Base-by-base conservation (phyloP, 1,140 invertebrate species). In the Trachymyrmex cornetzi region DNA sequence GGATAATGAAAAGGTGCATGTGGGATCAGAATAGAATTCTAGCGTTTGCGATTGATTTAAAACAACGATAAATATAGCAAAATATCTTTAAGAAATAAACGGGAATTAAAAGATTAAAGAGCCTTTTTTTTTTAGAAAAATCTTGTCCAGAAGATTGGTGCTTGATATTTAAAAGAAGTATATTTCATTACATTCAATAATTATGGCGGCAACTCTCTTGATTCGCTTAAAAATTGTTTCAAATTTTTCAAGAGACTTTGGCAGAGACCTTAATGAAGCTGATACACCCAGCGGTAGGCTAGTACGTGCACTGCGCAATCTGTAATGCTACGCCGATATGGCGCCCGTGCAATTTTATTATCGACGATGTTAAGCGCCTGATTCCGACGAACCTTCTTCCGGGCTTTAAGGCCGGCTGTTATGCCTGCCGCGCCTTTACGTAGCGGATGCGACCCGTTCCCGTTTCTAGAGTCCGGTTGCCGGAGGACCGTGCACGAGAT, bases 371-470 rank as follows among this genome's bases (percentile, higher is more conserved):
- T 89, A 77, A 79, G 81, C 30, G 63, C 72, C 74, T 53, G 44
- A 82, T 77, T 75, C 59, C 86, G 88, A 59, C 88, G 89, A 81
- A 90, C 89, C 89, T 90, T 90, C 89, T 90, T 90, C 89, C 89
- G 89, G 89, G 89, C 89, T 90, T 88, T 88, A 86, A 90, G 89
- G 87, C 87, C 80, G 71, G 79, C 77, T 87, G 85, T 59, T 80
- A 85, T 59, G 61, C 38, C 55, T 88, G 92, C 92, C 92, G 92
- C 92, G 89, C 92, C 92, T 93, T 88, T 86, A 85, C 88, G 85
- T 92, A 92, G 92, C 92, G 92, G 92, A 93, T 93, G 91, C 92
- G 88, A 87, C 89, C 87, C 90, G 93, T 94, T 94, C 92, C 90
- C 92, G 93, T 93, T 94, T 90, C 91, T 90, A 89, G 89, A 93